A percentile compares a stretch with the other conserved stretches of the same genome.
These are phyloP conservation scores for Vollenhovia emeryi DNA, from an alignment of 1,140 invertebrate species.

Conservation along the genomic window DNA sequence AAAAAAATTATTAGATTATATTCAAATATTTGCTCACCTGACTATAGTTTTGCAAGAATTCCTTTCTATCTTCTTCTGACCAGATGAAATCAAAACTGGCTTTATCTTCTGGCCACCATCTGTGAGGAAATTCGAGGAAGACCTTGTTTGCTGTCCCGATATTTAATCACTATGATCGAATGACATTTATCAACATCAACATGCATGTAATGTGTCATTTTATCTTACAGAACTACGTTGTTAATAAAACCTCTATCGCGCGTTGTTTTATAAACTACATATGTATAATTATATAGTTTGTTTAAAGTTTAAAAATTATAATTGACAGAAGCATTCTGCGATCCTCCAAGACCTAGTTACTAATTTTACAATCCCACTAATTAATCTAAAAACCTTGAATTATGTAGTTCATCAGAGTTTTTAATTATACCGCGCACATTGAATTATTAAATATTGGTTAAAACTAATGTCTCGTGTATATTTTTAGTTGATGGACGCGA, in stretches of 20 bases:
- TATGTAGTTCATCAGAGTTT: not conserved
- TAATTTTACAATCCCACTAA: not conserved
- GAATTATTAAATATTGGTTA: not conserved
- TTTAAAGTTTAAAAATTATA: constrained; percentile 18
- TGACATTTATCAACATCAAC: constrained; percentile 32
- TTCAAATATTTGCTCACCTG: constrained; percentile 44
- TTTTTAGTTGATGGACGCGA: constrained; percentile 92
- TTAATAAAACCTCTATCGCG: constrained; percentile 64
- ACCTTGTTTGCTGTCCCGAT: constrained; percentile 90
- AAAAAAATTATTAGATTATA: not conserved
- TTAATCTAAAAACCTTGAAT: not conserved
- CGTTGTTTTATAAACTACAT: too few relatives aligned
- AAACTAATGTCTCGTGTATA: not conserved
- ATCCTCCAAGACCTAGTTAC: not conserved
- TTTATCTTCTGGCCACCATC: constrained; percentile 87
- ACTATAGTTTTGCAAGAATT: constrained; percentile 69
- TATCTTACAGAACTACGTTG: not conserved
- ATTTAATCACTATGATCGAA: constrained; percentile 81
- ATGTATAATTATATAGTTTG: too few relatives aligned
- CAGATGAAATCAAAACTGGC: constrained; percentile 85
- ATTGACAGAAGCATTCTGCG: not conserved
- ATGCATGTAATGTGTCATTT: not conserved
- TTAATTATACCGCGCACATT: not conserved
- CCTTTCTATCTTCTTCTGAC: constrained; percentile 83
- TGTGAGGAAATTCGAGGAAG: constrained; percentile 88